Evolutionary conservation across 1,140 invertebrate species (phyloP).

Genomic region (Bombus polaris): DNA sequence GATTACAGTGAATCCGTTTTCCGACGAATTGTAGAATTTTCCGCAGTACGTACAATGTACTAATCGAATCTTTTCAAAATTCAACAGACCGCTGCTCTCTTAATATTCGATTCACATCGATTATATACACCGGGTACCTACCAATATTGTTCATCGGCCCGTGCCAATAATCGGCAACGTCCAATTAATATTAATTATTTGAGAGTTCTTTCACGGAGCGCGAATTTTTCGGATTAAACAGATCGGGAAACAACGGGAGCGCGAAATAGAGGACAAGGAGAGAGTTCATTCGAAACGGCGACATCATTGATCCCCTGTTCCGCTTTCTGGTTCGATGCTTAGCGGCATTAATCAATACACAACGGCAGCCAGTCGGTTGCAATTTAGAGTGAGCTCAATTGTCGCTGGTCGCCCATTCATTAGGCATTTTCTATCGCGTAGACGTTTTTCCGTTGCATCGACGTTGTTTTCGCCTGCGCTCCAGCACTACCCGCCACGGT

Average conservation of each 20-base stretch:
- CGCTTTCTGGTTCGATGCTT: slow-evolving; percentile 38
- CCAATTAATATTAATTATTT: slow-evolving; percentile 18
- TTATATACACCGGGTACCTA: neutral
- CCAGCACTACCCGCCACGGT: neutral
- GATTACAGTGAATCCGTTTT: no score
- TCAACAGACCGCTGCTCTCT: neutral
- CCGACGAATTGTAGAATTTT: no score
- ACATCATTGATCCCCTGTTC: slow-evolving; percentile 35
- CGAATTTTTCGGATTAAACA: slow-evolving; percentile 24
- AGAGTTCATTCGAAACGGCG: neutral
- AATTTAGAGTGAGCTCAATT: slow-evolving; percentile 36
- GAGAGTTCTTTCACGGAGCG: neutral
- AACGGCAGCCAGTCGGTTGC: slow-evolving; percentile 36
- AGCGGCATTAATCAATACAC: slow-evolving; percentile 42
- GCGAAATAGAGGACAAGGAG: neutral
- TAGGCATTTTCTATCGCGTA: slow-evolving; percentile 37
- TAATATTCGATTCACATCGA: neutral
- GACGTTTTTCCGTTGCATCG: slow-evolving; percentile 22
- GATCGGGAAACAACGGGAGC: slow-evolving; percentile 3
- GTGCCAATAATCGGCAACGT: neutral
- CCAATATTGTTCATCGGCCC: no score
- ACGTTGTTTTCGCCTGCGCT: neutral
- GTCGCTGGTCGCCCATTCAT: slow-evolving; percentile 17
- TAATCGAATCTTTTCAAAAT: neutral
- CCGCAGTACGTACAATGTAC: no score